Conservation (phyloP, 2,797 vertebrate species). For the Graptemys geographica region DNA sequence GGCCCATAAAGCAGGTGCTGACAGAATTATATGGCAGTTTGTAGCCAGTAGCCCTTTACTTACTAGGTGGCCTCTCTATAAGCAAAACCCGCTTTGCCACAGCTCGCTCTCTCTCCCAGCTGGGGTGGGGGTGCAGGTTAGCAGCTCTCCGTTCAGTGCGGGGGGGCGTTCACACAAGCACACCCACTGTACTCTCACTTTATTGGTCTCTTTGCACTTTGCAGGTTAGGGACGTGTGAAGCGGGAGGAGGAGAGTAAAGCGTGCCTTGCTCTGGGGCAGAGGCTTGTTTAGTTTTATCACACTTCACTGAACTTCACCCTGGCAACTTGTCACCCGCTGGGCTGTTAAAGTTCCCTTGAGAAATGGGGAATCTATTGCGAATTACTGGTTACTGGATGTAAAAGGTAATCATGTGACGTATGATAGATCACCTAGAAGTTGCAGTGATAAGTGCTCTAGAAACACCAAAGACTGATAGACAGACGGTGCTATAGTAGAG, state of each 20-base stretch:
- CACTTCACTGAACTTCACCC: not conserved
- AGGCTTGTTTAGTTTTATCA: not conserved
- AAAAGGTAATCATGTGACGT: not conserved
- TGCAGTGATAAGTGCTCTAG: not conserved
- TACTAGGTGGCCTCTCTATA: conserved; percentile 18
- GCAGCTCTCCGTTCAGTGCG: not conserved
- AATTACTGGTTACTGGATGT: not conserved
- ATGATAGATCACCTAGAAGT: not conserved
- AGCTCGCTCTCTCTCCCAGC: no score
- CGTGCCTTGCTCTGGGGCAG: rapidly evolving
- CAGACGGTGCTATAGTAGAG: rapidly evolving
- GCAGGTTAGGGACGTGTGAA: rapidly evolving
- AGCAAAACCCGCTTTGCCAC: not conserved
- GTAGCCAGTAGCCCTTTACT: conserved; percentile 5
- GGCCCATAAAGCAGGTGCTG: conserved; percentile 70
- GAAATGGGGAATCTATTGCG: not conserved
- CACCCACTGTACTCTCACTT: not conserved
- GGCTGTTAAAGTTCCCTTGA: conserved; percentile 25
- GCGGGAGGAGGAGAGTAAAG: rapidly evolving
- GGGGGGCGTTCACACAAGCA: not conserved
- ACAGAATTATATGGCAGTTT: conserved; percentile 74
- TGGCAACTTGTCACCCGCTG: not conserved
- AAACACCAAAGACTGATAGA: not conserved
- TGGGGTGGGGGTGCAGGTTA: not conserved
- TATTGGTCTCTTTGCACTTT: not conserved